Evolutionary conservation across 1,140 invertebrate species (phyloP), one percentile per base, ranked within the genome.

Genomic region (Macrobrachium rosenbergii): DNA sequence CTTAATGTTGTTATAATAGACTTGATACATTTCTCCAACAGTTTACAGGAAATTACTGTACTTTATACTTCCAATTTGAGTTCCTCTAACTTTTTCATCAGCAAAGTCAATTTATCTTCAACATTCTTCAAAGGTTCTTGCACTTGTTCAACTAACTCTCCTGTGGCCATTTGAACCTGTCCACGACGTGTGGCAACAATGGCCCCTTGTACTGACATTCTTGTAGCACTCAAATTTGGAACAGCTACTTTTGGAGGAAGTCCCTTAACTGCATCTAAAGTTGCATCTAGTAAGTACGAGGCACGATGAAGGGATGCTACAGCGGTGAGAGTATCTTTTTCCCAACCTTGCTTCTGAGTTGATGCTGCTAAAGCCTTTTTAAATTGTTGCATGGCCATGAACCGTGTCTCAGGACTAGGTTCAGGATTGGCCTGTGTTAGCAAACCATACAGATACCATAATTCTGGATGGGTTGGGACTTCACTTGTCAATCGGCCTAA

Each of bases 401-500:
- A 87, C 93, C 92, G 91, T 94, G 94, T 84, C 94, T 95, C 92
- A 93, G 93, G 63, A 94, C 93, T 28, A 94, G 92, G 78, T 94
- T 94, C 90, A 95, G 94, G 92, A 69, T 93, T 91, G n/a, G 93
- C 83, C 16, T 60, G 80, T 17, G 84, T 79, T 58, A 90, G 88
- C 12, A 90, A 62, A 12, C 89, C 95, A 90, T 98, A 97, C 16
- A 96, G 91, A 90, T 95, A 93, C 97, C 96, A 98, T 59, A 97
- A 90, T 62, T 94, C 93, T 0, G 94, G 93, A 90, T 96, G 95
- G 89, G 94, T 95, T 72, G 94, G 91, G 12, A 93, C 91, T 91
- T 93, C 89, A n/a, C 90, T 92, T 37, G 96, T 96, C 43, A 98
- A 94, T 87, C 96, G 94, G 2, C 96, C 97, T 91, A 99, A 95